Percentiles rank a stretch among this genome's conserved stretches.
phyloP scores from a whole-genome alignment of 1,140 invertebrate species.

The Drosophila sulfurigaster region DNA sequence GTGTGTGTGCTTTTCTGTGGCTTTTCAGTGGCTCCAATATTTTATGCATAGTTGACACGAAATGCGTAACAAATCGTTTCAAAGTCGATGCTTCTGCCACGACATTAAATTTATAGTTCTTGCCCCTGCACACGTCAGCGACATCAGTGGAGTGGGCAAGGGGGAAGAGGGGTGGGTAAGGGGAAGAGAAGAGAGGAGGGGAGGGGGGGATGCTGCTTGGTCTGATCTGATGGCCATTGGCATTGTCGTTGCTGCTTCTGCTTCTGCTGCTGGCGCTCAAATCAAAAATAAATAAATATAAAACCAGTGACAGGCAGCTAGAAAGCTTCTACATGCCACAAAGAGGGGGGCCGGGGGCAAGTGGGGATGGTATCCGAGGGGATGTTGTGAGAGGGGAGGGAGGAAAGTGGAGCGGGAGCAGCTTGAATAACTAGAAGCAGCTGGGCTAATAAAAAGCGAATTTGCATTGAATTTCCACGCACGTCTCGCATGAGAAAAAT shows the following conservation, averaged over 20 bases:
- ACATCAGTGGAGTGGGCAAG: no score
- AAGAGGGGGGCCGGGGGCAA: no score
- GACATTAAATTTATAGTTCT: slow-evolving; percentile 76
- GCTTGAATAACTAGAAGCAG: slow-evolving; percentile 46
- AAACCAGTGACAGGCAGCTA: slow-evolving; percentile 54
- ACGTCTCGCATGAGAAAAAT: slow-evolving; percentile 40
- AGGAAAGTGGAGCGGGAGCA: neutral
- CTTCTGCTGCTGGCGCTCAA: slow-evolving; percentile 49
- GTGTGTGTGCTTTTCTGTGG: slow-evolving; percentile 41
- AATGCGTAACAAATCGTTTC: slow-evolving; percentile 82
- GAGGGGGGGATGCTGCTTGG: neutral
- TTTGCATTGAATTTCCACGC: slow-evolving; percentile 66
- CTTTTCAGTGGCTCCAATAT: slow-evolving; percentile 74
- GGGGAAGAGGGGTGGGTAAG: neutral
- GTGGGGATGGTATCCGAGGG: neutral
- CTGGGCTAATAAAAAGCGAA: slow-evolving; percentile 65
- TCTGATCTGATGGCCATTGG: slow-evolving; percentile 36
- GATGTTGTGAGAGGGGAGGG: neutral
- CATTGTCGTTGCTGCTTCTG: slow-evolving; percentile 7
- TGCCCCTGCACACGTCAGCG: slow-evolving; percentile 54
- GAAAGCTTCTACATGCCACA: neutral
- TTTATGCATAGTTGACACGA: slow-evolving; percentile 82
- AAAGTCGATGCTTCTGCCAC: slow-evolving; percentile 56
- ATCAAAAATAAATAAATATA: slow-evolving; percentile 82
- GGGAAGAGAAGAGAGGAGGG: neutral